A percentile compares a stretch with the other conserved stretches of the same genome.
Conservation (phyloP, 1,140 invertebrate genomes). For the Saccostrea echinata region DNA sequence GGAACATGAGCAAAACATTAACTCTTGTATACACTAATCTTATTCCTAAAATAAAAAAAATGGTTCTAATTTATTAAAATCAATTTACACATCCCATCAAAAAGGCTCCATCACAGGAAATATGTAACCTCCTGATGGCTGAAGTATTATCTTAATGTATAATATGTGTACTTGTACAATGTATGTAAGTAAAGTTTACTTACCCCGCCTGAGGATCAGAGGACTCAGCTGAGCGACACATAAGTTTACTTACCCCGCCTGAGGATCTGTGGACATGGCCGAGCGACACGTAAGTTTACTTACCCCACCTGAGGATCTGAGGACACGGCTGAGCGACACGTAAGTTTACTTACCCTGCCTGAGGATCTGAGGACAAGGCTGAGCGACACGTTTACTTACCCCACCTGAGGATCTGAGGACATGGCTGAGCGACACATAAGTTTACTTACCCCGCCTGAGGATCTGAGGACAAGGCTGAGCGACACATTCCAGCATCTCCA, state of each 20-base stretch:
- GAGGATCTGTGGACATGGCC: too few relatives aligned
- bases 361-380: too few relatives aligned
- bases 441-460: constrained; percentile 82
- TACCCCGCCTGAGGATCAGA: background rate
- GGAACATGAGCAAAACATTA: too few relatives aligned
- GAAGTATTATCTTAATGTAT: too few relatives aligned
- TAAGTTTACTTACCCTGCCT: background rate
- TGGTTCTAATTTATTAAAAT: too few relatives aligned
- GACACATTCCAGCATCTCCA: constrained; percentile 81
- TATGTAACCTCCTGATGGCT: too few relatives aligned
- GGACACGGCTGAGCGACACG: constrained; percentile 84
- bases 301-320: constrained; percentile 83
- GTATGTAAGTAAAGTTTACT: background rate
- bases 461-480: constrained; percentile 85
- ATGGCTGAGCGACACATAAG: background rate
- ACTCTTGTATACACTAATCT: too few relatives aligned
- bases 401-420: too few relatives aligned
- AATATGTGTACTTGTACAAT: too few relatives aligned
- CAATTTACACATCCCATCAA: too few relatives aligned
- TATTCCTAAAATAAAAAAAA: too few relatives aligned
- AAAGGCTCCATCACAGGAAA: too few relatives aligned
- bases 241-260: background rate
- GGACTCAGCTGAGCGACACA: background rate
- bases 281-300: background rate
- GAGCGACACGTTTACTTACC: background rate